Percentiles rank a stretch among this genome's conserved stretches.
These are phyloP conservation scores for Parauchenoglanis ngamensis DNA, from an alignment of 2,797 vertebrate species.

Conservation along the genomic window DNA sequence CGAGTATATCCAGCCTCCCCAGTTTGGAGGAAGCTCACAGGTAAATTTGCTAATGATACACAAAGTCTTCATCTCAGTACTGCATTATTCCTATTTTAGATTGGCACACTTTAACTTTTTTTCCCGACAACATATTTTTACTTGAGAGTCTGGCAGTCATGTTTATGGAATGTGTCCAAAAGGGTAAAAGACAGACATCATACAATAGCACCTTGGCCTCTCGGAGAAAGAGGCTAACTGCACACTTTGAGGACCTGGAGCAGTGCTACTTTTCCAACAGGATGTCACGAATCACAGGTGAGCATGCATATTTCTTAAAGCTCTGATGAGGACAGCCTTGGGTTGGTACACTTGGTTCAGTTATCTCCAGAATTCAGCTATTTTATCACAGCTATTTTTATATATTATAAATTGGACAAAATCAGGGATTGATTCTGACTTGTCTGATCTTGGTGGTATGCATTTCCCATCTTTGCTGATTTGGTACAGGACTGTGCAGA, in stretches of 20 bases:
- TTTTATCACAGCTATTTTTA: no score
- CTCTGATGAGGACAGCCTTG: not conserved
- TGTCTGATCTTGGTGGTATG: no score
- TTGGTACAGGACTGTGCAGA: no score
- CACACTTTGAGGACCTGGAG: conserved; percentile 97
- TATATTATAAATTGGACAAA: no score
- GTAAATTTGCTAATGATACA: conserved; percentile 66
- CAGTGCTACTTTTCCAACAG: conserved; percentile 99
- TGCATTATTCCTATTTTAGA: not conserved
- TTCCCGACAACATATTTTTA: not conserved
- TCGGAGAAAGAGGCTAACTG: conserved; percentile 90
- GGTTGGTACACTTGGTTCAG: not conserved
- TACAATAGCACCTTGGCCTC: conserved; percentile 97
- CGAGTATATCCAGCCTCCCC: conserved; percentile 91
- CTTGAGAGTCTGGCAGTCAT: not conserved
- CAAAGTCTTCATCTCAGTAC: not conserved
- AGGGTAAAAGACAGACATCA: conserved; percentile 97
- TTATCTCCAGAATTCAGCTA: not conserved
- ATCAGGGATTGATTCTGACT: no score
- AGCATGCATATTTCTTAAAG: not conserved
- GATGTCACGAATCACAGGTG: conserved; percentile 96
- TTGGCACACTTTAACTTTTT: not conserved
- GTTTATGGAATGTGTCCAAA: conserved; percentile 6
- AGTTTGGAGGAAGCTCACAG: conserved; percentile 90
- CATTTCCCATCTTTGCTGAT: no score